Conservation (phyloP, 92 coral and sea anemone genomes). For the Ricordea florida region DNA sequence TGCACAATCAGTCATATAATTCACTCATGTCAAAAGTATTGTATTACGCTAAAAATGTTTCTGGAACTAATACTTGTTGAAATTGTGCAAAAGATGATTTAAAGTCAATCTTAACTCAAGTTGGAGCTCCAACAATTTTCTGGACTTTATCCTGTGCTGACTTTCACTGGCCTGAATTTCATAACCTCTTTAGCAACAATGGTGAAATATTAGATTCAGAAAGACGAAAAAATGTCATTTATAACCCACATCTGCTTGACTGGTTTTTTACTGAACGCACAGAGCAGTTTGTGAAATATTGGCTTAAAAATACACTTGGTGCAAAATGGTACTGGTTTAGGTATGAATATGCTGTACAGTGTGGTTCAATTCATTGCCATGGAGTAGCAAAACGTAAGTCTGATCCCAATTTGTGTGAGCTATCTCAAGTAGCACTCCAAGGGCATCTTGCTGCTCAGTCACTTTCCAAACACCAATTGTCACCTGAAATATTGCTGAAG, state of each 20-base stretch:
- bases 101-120: conserved; percentile 50
- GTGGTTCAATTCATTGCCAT: conserved; percentile 70
- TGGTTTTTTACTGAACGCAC: conserved; percentile 61
- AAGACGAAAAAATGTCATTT: conserved; percentile 29
- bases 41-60: conserved; percentile 53
- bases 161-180: conserved; percentile 67
- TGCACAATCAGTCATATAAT: conserved; percentile 17
- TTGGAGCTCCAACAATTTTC: conserved; percentile 58
- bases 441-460: conserved; percentile 35
- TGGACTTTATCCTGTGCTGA: conserved; percentile 66
- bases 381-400: conserved; percentile 60
- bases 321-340: conserved; percentile 60
- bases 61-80: conserved; percentile 59
- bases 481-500: not conserved
- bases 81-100: conserved; percentile 49
- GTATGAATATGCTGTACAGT: conserved; percentile 64
- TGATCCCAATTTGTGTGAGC: conserved; percentile 58
- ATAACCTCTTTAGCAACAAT: conserved; percentile 40
- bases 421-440: conserved; percentile 38
- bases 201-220: conserved; percentile 49
- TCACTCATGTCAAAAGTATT: conserved; percentile 26
- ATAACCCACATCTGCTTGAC: conserved; percentile 50
- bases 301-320: conserved; percentile 31
- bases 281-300: conserved; percentile 48
- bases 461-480: not conserved